Conservation (phyloP, 1,140 invertebrate genomes). For the Aphis craccivora region DNA sequence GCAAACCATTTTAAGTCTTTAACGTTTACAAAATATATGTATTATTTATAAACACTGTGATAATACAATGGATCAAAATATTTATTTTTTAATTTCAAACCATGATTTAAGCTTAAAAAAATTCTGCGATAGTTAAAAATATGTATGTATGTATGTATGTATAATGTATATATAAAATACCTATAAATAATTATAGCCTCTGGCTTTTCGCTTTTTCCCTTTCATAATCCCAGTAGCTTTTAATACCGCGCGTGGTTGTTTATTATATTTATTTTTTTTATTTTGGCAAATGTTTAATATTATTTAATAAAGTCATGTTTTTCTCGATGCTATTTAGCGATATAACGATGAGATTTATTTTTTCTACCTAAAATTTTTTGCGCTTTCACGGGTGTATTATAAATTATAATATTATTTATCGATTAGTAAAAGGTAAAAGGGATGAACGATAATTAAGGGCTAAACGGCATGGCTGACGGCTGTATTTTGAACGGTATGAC, state of each 20-base stretch:
- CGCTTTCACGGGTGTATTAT: neutral
- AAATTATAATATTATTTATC: neutral
- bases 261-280: constrained; percentile 8
- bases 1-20: too few relatives aligned
- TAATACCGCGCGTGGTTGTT: neutral
- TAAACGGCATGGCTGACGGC: neutral
- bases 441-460: neutral
- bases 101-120: neutral
- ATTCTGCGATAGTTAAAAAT: neutral
- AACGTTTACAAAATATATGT: neutral
- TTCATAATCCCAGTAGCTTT: neutral
- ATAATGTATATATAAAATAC: too few relatives aligned
- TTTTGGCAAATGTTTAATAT: neutral
- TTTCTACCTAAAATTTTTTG: neutral
- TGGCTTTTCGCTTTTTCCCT: neutral
- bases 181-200: neutral
- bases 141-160: neutral
- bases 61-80: neutral
- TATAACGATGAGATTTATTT: neutral
- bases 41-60: neutral
- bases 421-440: neutral
- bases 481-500: neutral
- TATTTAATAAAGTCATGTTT: neutral
- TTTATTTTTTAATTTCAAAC: neutral
- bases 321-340: neutral